Percentiles rank a stretch among this genome's conserved stretches.
These are phyloP conservation scores for Brassicogethes aeneus DNA, from an alignment of 2,888 invertebrate species.

Conservation along the genomic window DNA sequence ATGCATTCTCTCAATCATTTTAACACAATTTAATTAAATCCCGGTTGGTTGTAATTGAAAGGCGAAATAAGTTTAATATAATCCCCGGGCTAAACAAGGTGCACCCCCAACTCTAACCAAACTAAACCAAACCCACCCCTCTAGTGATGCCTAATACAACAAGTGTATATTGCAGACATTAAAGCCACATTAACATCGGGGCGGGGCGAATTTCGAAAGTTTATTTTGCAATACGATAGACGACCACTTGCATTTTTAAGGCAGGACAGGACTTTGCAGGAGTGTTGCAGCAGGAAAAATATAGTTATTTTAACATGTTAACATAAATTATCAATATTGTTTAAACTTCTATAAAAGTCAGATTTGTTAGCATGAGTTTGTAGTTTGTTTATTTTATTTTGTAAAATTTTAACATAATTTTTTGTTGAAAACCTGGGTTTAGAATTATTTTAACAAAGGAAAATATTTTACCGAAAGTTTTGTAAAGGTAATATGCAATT, in stretches of 20 bases:
- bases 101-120: conserved; percentile 10
- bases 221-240: conserved; percentile 35
- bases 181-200: conserved; percentile 36
- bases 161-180: conserved; percentile 34
- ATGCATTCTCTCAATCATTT: no score
- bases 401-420: no score
- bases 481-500: no score
- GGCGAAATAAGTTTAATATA: conserved; percentile 21
- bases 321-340: no score
- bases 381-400: no score
- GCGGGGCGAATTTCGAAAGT: conserved; percentile 32
- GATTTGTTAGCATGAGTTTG: no score
- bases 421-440: no score
- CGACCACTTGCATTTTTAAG: background rate
- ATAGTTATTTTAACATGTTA: background rate
- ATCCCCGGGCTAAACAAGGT: conserved; percentile 15
- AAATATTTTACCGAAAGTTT: no score
- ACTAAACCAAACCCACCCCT: conserved; percentile 21
- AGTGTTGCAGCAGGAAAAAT: background rate
- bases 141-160: conserved; percentile 22
- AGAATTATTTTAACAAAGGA: no score
- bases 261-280: conserved; percentile 7
- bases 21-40: background rate
- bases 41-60: background rate
- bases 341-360: no score